Evolutionary conservation across 2,113 vertebrate species (phyloP).

Genomic region (Neomonachus schauinslandi): DNA sequence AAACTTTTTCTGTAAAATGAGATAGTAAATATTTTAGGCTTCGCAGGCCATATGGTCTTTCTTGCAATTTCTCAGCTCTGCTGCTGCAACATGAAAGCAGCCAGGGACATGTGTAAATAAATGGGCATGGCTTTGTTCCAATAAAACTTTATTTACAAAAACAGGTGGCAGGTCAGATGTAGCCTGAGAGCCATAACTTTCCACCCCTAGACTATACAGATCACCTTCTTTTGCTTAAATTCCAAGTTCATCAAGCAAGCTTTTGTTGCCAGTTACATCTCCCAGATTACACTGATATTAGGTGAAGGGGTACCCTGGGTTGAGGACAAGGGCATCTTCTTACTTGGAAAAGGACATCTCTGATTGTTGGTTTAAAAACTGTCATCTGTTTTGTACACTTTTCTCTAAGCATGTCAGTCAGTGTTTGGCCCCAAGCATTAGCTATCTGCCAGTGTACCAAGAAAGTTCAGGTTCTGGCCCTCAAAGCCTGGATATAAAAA

Average conservation of each 20-base stretch:
- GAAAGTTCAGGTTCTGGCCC: neutral
- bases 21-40: neutral
- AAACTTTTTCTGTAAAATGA: neutral
- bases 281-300: neutral
- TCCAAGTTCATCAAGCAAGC: neutral
- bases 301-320: neutral
- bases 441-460: neutral
- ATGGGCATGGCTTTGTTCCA: neutral
- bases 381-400: neutral
- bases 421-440: neutral
- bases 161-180: neutral
- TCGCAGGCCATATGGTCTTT: neutral
- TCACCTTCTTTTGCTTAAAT: neutral
- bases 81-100: neutral
- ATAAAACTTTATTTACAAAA: slow-evolving; percentile 48
- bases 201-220: neutral
- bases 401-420: neutral
- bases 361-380: neutral
- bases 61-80: neutral
- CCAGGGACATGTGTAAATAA: neutral
- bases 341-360: neutral
- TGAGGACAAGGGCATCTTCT: neutral
- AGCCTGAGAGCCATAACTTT: neutral
- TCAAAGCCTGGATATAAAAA: neutral
- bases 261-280: neutral